A percentile compares a stretch with the other conserved stretches of the same genome.
Conservation (phyloP, 2,888 invertebrate species). For the Drosophila rubida region DNA sequence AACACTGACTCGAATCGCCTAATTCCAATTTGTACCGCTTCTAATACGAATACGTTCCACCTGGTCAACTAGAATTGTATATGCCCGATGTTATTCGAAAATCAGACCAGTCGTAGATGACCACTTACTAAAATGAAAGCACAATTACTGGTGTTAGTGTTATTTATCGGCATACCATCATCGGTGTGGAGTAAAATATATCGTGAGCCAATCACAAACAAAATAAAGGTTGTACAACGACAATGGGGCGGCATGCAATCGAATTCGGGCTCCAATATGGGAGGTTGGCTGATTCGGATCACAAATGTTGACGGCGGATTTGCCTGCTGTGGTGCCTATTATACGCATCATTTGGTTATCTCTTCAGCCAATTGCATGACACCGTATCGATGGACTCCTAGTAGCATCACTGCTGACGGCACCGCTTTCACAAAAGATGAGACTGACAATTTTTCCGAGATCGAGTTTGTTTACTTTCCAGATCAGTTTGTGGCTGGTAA, state of each 20-base stretch:
- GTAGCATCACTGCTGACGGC: conserved; percentile 12
- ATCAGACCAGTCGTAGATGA: neutral
- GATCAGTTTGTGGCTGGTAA: neutral
- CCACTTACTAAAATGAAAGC: conserved; percentile 8
- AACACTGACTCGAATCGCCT: neutral
- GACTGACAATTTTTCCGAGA: neutral
- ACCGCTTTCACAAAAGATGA: conserved; percentile 9
- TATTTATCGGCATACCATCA: neutral
- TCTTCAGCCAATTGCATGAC: conserved; percentile 56
- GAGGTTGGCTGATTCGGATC: conserved; percentile 49
- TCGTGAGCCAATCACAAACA: neutral
- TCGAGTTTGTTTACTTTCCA: conserved; percentile 42
- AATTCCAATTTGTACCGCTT: neutral
- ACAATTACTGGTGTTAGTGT: neutral
- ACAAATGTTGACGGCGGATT: conserved; percentile 8
- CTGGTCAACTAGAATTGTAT: neutral
- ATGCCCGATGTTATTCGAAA: neutral
- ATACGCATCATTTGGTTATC: conserved; percentile 35
- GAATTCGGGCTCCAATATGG: conserved; percentile 18
- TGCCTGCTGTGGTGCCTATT: conserved; percentile 48
- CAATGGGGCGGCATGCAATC: conserved; percentile 33
- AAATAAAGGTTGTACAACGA: neutral
- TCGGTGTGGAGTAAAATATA: conserved; percentile 15
- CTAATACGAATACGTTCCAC: conserved; percentile 9
- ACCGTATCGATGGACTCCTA: conserved; percentile 27